Percentiles rank a stretch among this genome's conserved stretches.
These are phyloP conservation scores for Bombylius discolor DNA, from an alignment of 2,888 invertebrate genomes.

Conservation along the genomic window DNA sequence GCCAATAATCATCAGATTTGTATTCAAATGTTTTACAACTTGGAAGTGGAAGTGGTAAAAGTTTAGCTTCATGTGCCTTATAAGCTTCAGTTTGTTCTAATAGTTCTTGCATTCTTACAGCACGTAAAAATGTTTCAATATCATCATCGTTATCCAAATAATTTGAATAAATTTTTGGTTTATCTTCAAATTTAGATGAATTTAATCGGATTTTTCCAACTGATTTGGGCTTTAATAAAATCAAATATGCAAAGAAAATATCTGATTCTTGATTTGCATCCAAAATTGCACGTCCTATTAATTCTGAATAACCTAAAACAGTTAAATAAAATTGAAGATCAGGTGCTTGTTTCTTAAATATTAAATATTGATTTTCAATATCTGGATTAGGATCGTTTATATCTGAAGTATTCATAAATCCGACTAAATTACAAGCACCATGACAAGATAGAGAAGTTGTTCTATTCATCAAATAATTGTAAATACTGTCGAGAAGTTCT, in stretches of 20 bases:
- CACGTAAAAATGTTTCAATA: slow-evolving; percentile 36
- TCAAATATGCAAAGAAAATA: slow-evolving; percentile 32
- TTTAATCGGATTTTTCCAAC: slow-evolving; percentile 43
- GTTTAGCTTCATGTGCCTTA: slow-evolving; percentile 23
- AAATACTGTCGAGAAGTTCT: slow-evolving; percentile 22
- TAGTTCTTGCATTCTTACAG: slow-evolving; percentile 31
- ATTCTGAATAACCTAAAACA: slow-evolving; percentile 27
- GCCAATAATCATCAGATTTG: slow-evolving; percentile 54
- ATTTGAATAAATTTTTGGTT: slow-evolving; percentile 48
- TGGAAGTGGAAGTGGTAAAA: slow-evolving; percentile 16
- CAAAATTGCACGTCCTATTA: slow-evolving; percentile 27
- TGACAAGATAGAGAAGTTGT: slow-evolving; percentile 38
- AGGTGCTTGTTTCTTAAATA: slow-evolving; percentile 35
- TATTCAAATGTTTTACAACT: slow-evolving; percentile 20
- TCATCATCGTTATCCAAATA: slow-evolving; percentile 47
- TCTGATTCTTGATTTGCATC: slow-evolving; percentile 28
- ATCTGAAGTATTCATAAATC: slow-evolving; percentile 43
- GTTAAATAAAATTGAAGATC: slow-evolving; percentile 28
- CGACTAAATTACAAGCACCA: slow-evolving; percentile 35
- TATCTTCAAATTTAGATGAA: slow-evolving; percentile 42
- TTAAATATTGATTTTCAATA: slow-evolving; percentile 40
- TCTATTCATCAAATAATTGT: slow-evolving; percentile 39
- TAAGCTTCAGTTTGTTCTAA: slow-evolving; percentile 36
- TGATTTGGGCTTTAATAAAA: slow-evolving; percentile 40
- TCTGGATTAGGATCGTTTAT: slow-evolving; percentile 42